Evolutionary conservation across 2,113 vertebrate species (phyloP), one percentile per base, ranked within the genome.

Genomic region (Oryzias javanicus): DNA sequence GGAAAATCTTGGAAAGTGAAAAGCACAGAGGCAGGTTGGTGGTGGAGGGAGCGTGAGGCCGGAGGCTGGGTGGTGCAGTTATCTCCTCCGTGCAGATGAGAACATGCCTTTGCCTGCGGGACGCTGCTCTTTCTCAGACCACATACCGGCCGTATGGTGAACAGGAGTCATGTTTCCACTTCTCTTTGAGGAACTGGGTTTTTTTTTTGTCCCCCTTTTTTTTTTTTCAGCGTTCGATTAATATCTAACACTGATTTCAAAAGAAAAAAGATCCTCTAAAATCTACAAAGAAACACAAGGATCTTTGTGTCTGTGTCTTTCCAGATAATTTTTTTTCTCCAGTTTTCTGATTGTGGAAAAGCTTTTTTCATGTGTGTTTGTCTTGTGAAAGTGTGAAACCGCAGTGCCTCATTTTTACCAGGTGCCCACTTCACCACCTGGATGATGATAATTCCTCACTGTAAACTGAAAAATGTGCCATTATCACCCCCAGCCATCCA

Each of bases 21-120:
- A 18, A 52, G 57, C 54, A 53, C 55, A 48, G 55, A 44, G 60
- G 52, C 53, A 69, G 54, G 63, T 61, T 69, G 70, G 25, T 57
- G n/a, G 17, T 41, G 52, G 18, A 1, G 49, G 0, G 42, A 41
- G 19, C 6, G 35, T 18, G 51, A 12, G 42, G 49, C 51, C 44
- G 67, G 65, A 65, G 78, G 74, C 78, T 55, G 75, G 65, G 65
- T 76, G 85, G 73, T 70, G 74, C 49, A 61, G 44, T 83, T 81
- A 85, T 83, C 84, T 83, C 76, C 67, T 74, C 63, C 18, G 77
- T 77, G 70, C 81, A 86, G 85, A 81, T 74, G 80, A 78, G 64
- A 76, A 75, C 69, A 45, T 66, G 62, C 73, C 66, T 67, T 73
- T 53, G 72, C 74, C 67, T 60, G 67, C 49, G 14, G 80, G 79